Conservation (phyloP, 2,113 vertebrate genomes). For the Osmerus mordax region DNA sequence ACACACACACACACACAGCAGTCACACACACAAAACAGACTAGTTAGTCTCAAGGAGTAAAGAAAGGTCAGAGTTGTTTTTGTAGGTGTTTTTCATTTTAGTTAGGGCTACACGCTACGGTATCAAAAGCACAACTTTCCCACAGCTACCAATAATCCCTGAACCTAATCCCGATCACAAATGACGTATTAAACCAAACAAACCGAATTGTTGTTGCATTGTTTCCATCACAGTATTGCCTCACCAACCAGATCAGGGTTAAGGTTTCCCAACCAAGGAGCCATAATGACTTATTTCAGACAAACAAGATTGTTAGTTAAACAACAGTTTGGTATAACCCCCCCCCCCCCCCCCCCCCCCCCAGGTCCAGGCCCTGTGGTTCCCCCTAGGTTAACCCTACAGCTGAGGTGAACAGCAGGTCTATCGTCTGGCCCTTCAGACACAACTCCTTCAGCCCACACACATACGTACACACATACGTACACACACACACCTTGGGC, state of each 20-base stretch:
- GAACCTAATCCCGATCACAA: too few species aligned
- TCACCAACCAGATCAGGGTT: background rate
- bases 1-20: constrained; percentile 39
- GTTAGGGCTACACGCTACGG: background rate
- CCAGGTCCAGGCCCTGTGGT: constrained; percentile 30
- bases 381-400: constrained; percentile 32
- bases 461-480: background rate
- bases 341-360: constrained; percentile 20
- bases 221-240: too few species aligned
- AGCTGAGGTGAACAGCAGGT: constrained; percentile 47
- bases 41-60: constrained; percentile 20
- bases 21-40: constrained; percentile 42
- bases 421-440: constrained; percentile 42
- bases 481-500: constrained; percentile 25
- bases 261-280: constrained; percentile 10
- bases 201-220: too few species aligned
- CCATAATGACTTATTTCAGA: background rate
- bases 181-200: too few species aligned
- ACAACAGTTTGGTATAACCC: background rate
- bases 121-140: too few species aligned
- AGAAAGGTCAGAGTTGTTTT: background rate
- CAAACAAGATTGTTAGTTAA: too few species aligned
- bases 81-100: too few species aligned
- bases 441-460: background rate
- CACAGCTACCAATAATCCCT: too few species aligned